Percentiles rank a stretch among this genome's conserved stretches.
phyloP scores from a whole-genome alignment of 2,888 invertebrate species.

The Drosophila demipolita region DNA sequence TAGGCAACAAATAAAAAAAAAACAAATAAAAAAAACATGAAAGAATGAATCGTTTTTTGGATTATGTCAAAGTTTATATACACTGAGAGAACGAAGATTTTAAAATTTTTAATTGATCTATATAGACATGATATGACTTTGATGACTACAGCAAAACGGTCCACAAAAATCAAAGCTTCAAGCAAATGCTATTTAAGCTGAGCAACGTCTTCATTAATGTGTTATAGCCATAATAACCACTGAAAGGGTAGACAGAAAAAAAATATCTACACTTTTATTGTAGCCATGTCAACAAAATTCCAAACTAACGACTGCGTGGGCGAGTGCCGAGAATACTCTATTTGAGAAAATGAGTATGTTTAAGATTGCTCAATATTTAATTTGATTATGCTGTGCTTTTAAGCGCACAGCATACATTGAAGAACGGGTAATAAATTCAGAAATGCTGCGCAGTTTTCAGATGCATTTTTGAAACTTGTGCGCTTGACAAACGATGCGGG shows the following conservation, averaged over 20 bases:
- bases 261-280: conserved; percentile 35
- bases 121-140: neutral
- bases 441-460: conserved; percentile 44
- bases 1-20: conserved; percentile 6
- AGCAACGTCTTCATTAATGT: neutral
- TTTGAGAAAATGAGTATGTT: conserved; percentile 22
- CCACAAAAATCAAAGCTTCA: neutral
- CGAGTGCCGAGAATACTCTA: conserved; percentile 19
- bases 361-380: conserved; percentile 30
- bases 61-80: neutral
- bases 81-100: conserved; percentile 23
- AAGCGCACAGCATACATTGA: conserved; percentile 67
- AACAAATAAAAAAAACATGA: neutral
- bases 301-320: conserved; percentile 40
- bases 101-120: neutral
- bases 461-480: conserved; percentile 53
- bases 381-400: conserved; percentile 45
- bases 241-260: neutral
- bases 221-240: neutral
- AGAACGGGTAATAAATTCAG: conserved; percentile 63
- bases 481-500: conserved; percentile 56
- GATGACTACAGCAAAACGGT: neutral
- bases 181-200: neutral
- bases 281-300: conserved; percentile 44
- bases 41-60: neutral